A percentile compares a stretch with the other conserved stretches of the same genome.
These are phyloP conservation scores for Drosophila cracens DNA, from an alignment of 2,888 invertebrate genomes.

Conservation along the genomic window DNA sequence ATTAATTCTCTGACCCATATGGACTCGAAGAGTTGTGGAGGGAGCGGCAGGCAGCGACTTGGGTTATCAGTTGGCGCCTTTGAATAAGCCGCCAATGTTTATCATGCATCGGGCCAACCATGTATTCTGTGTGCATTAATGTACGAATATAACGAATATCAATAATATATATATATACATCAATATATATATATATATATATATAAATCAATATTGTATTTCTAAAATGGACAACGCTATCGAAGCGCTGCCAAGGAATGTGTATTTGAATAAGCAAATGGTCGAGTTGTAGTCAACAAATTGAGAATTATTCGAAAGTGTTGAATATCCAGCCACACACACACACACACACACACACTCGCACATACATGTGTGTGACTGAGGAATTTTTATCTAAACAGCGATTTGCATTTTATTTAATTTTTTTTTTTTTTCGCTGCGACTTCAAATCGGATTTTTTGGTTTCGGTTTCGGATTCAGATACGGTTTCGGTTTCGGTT, in stretches of 20 bases:
- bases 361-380: slow-evolving; percentile 27
- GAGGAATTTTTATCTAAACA: slow-evolving; percentile 63
- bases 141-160: slow-evolving; percentile 12
- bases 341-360: neutral
- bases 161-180: neutral
- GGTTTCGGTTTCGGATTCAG: slow-evolving; percentile 39
- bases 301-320: slow-evolving; percentile 48
- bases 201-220: neutral
- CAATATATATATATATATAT: neutral
- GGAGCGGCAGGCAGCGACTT: slow-evolving; percentile 5
- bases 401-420: slow-evolving; percentile 52
- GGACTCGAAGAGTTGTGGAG: slow-evolving; percentile 15
- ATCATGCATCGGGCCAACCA: slow-evolving; percentile 38
- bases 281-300: slow-evolving; percentile 33
- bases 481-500: slow-evolving; percentile 42
- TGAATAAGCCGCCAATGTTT: slow-evolving; percentile 75
- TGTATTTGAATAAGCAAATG: slow-evolving; percentile 53
- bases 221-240: slow-evolving; percentile 36
- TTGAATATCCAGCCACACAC: slow-evolving; percentile 38
- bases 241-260: slow-evolving; percentile 10
- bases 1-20: slow-evolving; percentile 72
- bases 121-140: slow-evolving; percentile 28
- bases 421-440: slow-evolving; percentile 38
- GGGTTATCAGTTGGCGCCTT: slow-evolving; percentile 72
- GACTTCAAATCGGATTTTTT: slow-evolving; percentile 51